These are phyloP conservation scores for Apis cerana DNA, from an alignment of 1,140 invertebrate species.

Conservation along the genomic window DNA sequence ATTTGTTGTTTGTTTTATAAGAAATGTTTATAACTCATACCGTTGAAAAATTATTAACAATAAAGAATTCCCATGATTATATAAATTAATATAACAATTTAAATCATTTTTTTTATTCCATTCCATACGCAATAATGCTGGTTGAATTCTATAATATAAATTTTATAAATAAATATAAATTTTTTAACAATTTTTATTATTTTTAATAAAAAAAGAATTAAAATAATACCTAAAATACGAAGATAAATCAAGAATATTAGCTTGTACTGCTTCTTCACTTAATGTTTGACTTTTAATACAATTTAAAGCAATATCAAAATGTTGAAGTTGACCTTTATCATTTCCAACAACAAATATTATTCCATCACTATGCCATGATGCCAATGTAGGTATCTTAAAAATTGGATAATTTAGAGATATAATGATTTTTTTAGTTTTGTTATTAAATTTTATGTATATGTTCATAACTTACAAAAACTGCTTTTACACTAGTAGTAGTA, in stretches of 20 bases:
- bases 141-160: constrained; percentile 79
- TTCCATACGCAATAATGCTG: constrained; percentile 81
- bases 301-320: constrained; percentile 88
- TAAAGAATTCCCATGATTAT: constrained; percentile 79
- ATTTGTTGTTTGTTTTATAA: background rate
- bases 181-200: background rate
- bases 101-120: constrained; percentile 83
- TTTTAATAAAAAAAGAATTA: background rate
- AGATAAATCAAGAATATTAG: constrained; percentile 85
- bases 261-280: constrained; percentile 85
- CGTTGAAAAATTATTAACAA: constrained; percentile 85
- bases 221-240: constrained; percentile 85
- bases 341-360: constrained; percentile 86
- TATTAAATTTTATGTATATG: background rate
- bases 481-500: constrained; percentile 84
- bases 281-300: constrained; percentile 86
- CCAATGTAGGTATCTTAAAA: constrained; percentile 85
- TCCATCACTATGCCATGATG: constrained; percentile 88
- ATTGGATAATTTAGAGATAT: background rate
- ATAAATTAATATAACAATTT: constrained; percentile 77
- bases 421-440: background rate
- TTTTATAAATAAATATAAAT: constrained; percentile 39
- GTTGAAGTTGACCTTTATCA: constrained; percentile 88
- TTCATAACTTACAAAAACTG: constrained; percentile 83
- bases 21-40: constrained; percentile 69